Conservation (phyloP, 2,797 vertebrate genomes). For the Erethizon dorsatum region DNA sequence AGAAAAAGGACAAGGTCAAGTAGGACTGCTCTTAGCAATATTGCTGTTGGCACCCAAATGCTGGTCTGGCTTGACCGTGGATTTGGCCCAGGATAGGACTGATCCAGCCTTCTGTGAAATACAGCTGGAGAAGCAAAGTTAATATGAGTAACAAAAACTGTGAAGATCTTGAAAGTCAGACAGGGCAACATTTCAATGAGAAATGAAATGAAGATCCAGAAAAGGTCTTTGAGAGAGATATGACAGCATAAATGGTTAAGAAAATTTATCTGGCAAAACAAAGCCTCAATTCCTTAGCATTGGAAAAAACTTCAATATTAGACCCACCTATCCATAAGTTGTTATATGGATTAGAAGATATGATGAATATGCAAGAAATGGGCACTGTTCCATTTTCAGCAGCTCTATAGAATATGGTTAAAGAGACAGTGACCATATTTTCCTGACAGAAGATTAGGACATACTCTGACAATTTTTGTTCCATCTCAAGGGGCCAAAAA, state of each 20-base stretch:
- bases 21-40: slow-evolving; percentile 13
- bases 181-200: slow-evolving; percentile 17
- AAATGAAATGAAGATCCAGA: slow-evolving; percentile 31
- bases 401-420: not conserved
- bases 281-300: slow-evolving; percentile 33
- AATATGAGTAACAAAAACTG: slow-evolving; percentile 59
- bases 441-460: not conserved
- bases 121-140: slow-evolving; percentile 47
- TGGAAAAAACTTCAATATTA: slow-evolving; percentile 33
- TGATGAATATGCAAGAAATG: not conserved
- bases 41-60: slow-evolving; percentile 50
- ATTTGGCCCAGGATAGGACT: not conserved
- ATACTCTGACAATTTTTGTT: slow-evolving; percentile 44
- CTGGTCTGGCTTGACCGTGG: not conserved
- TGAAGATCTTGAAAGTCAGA: slow-evolving; percentile 32
- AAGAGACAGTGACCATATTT: slow-evolving; percentile 13
- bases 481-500: slow-evolving; percentile 35
- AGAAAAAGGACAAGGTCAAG: slow-evolving; percentile 11
- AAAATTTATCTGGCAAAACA: slow-evolving; percentile 4
- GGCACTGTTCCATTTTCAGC: not conserved
- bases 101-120: slow-evolving; percentile 23
- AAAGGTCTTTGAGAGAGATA: slow-evolving; percentile 14
- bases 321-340: not conserved
- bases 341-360: slow-evolving; percentile 18
- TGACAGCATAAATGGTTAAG: not conserved